Evolutionary conservation across 2,797 vertebrate species (phyloP), one percentile per base, ranked within the genome.

Genomic region (Aeoliscus strigatus): DNA sequence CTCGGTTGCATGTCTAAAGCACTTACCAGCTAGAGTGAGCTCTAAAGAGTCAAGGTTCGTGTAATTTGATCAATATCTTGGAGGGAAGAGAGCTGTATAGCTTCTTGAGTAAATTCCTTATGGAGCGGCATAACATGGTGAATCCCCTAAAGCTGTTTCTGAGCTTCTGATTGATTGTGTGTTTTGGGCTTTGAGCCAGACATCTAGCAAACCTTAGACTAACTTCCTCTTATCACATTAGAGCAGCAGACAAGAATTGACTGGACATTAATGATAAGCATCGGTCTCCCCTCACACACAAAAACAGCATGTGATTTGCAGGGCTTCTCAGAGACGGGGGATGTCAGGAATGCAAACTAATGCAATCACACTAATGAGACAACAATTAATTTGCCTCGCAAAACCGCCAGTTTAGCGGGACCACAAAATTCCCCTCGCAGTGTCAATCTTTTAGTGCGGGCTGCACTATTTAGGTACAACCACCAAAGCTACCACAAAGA

Each of bases 141-240:
- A 73, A 63, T 60, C 57, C 43, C 31, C 46, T 63, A 30, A 72
- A 45, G 38, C 35, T 32, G 43, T 68, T 73, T 49, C 44, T 63
- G 36, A 69, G 67, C 62, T 53, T 60, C 62, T 81, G 61, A 77
- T 56, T 70, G 47, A 73, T 63, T 74, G 58, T 51, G 51, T 33
- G 30, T 37, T 68, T 66, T 43, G 36, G 69, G 66, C 69, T 48
- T 17, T 38, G 41, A 34, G 65, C 58, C 76, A 82, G 63, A 73
- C 73, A 66, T 70, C 36, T 37, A 69, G 71, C 67, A 39, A 64
- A 41, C 35, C 39, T 66, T 57, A 56, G 70, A 80, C 75, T 57
- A 70, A 79, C 69, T 68, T 66, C 27, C 41, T 78, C 74, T 86
- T 79, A 85, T 84, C 76, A 60, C 65, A 86, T 85, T 81, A 83